Conservation (phyloP, 2,797 vertebrate genomes). For the Yasuhikotakia modesta region DNA sequence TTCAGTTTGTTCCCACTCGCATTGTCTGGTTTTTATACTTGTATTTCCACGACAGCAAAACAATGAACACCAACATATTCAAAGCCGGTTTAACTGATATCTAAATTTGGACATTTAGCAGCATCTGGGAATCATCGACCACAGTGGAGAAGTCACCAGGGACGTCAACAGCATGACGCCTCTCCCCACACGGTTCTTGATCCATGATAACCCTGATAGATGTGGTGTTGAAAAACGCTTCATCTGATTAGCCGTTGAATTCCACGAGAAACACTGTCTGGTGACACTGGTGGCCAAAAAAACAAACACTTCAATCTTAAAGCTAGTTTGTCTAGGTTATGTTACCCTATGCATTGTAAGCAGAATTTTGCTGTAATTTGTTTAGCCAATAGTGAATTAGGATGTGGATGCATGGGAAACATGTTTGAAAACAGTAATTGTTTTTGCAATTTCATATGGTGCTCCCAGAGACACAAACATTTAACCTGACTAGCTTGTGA, state of each 20-base stretch:
- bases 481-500: too few relatives aligned
- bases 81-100: conserved; percentile 11
- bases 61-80: conserved; percentile 9
- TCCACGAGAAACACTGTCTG: not conserved
- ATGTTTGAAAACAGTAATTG: too few relatives aligned
- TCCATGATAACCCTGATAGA: conserved; percentile 21
- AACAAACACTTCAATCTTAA: not conserved
- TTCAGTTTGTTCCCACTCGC: too few relatives aligned
- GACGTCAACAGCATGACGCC: not conserved
- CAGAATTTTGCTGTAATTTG: not conserved
- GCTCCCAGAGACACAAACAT: too few relatives aligned
- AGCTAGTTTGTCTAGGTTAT: not conserved
- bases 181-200: not conserved
- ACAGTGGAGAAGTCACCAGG: conserved; percentile 14
- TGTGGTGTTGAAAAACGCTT: not conserved
- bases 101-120: conserved; percentile 27
- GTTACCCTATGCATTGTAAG: not conserved
- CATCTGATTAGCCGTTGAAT: conserved; percentile 19
- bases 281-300: not conserved
- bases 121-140: conserved; percentile 41
- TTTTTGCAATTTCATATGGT: too few relatives aligned
- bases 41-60: conserved; percentile 7
- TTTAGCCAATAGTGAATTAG: not conserved
- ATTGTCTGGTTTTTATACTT: not conserved
- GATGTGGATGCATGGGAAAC: too few relatives aligned